Evolutionary conservation across 1,140 invertebrate genomes (phyloP), one percentile per base, ranked within the genome.

Genomic region (Temnothorax nylanderi): DNA sequence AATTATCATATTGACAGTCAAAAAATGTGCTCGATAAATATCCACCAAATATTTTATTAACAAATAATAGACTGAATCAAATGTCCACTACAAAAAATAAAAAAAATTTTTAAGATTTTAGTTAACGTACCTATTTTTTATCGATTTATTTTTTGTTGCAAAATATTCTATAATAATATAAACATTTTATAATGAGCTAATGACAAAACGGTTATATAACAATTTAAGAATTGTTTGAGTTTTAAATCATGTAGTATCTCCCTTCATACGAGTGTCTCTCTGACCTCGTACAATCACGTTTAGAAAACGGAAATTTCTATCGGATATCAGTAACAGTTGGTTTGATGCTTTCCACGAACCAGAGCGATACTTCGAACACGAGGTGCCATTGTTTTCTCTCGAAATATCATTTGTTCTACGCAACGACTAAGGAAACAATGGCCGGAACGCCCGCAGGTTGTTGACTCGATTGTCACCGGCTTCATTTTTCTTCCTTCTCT

Each of bases 391-490:
- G 91, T 89, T 93, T 92, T 89, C 92, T 91, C 87, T 93, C 89
- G 88, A 93, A 92, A 86, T 87, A 88, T 92, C 88, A 62, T 88
- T 87, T 72, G 89, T 89, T 89, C 87, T 82, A 78, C 82, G 85
- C 69, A 60, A 87, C 49, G 86, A 62, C 58, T 85, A 77, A 90
- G 87, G 62, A 91, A 91, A 92, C 91, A 92, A 92, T 92, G 86
- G 90, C 76, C 89, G 90, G 88, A 93, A 93, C 91, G 87, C 86
- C 86, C 88, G 85, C 88, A 92, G 92, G 92, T 92, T 93, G 91
- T 93, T 92, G 92, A 93, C 92, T 93, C 87, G 86, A 91, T 91
- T 91, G 90, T 91, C 90, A 91, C 78, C 91, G 64, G 71, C 80
- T 90, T 89, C 78, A 87, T 90, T 88, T 91, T 60, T 82, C 67